Evolutionary conservation across 2,113 vertebrate species (phyloP).

Genomic region (Acanthochromis polyacanthus): DNA sequence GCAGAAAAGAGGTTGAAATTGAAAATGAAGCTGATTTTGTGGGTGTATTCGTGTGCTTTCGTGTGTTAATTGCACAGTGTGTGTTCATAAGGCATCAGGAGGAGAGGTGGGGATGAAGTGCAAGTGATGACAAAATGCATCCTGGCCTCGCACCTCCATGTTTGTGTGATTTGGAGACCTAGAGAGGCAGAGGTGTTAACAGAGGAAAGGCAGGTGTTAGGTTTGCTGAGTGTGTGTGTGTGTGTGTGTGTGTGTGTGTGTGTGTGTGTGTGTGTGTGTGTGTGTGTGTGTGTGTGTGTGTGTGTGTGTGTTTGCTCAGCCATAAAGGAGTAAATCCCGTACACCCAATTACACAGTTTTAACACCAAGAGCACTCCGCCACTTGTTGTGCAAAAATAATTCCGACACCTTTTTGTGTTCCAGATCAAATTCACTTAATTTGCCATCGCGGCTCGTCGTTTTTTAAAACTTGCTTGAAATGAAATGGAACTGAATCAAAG

Average conservation of each 20-base stretch:
- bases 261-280: slow-evolving; percentile 17
- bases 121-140: slow-evolving; percentile 79
- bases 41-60: not conserved
- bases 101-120: slow-evolving; percentile 48
- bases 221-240: slow-evolving; percentile 26
- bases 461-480: not conserved
- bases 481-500: slow-evolving; percentile 8
- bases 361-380: not conserved
- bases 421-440: slow-evolving; percentile 13
- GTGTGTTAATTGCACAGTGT: slow-evolving; percentile 30
- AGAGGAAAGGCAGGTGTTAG: slow-evolving; percentile 77
- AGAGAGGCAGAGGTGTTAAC: slow-evolving; percentile 70
- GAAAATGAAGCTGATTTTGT: not conserved
- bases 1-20: slow-evolving; percentile 17
- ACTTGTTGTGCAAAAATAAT: slow-evolving; percentile 12
- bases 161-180: slow-evolving; percentile 69
- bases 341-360: slow-evolving; percentile 20
- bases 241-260: no score
- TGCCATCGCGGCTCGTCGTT: slow-evolving; percentile 2
- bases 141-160: slow-evolving; percentile 79
- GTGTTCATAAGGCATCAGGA: slow-evolving; percentile 28
- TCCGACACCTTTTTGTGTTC: slow-evolving; percentile 3
- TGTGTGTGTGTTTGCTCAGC: slow-evolving; percentile 9
- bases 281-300: slow-evolving; percentile 34
- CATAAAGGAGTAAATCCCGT: slow-evolving; percentile 49